Evolutionary conservation across 92 coral and sea anemone genomes (phyloP).

Genomic region (Heliopora coerulea): DNA sequence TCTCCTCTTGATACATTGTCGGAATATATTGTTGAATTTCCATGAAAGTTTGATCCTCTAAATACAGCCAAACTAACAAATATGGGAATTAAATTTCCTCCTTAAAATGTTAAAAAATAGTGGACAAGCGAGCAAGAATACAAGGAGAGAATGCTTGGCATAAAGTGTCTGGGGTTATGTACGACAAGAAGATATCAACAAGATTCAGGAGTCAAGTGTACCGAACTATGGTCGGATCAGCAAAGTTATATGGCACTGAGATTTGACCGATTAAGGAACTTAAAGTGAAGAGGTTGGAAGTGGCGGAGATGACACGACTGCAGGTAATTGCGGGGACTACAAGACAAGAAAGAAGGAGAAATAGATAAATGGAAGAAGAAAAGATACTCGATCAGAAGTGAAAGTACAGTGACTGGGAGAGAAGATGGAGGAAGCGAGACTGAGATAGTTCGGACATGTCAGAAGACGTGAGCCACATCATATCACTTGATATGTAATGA

Average conservation of each 20-base stretch:
- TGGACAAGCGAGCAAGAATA: too few species aligned
- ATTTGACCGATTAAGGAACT: background rate
- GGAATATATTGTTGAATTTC: too few species aligned
- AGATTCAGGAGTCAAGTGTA: constrained; percentile 1
- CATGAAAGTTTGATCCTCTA: too few species aligned
- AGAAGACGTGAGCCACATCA: constrained; percentile 9
- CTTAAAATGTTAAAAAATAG: too few species aligned
- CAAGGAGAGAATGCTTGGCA: background rate
- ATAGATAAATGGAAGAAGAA: too few species aligned
- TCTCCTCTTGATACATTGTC: too few species aligned
- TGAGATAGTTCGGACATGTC: constrained; percentile 38
- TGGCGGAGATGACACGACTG: constrained; percentile 22
- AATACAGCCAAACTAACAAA: too few species aligned
- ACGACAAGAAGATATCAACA: constrained; percentile 16
- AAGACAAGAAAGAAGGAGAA: background rate
- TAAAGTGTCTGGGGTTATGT: background rate
- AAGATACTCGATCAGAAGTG: constrained; percentile 6
- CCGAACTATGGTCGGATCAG: constrained; percentile 1
- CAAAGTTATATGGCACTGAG: constrained; percentile 14
- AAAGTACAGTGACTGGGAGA: constrained; percentile 1
- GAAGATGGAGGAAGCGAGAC: constrained; percentile 9
- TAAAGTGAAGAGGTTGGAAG: background rate
- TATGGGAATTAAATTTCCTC: too few species aligned
- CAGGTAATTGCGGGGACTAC: background rate
- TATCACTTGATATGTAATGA: constrained; percentile 1